Evolutionary conservation across 2,797 vertebrate genomes (phyloP).

Genomic region (Xiphophorus birchmanni): DNA sequence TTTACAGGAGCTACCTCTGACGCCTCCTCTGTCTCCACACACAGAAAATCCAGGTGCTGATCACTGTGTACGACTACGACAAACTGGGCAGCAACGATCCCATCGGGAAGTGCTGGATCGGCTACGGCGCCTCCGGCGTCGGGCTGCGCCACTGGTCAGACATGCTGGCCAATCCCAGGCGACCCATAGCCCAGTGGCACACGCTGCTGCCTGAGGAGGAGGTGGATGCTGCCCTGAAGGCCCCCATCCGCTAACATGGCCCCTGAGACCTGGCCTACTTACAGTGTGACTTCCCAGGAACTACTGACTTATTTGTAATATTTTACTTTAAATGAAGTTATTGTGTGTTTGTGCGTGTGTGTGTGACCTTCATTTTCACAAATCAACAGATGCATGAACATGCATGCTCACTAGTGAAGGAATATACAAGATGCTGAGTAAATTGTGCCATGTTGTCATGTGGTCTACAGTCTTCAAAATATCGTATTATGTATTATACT

Average conservation of each 20-base stretch:
- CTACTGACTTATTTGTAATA: conserved; percentile 5
- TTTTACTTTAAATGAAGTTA: conserved; percentile 3
- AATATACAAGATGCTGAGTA: not conserved
- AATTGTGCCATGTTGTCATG: not conserved
- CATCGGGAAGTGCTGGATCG: conserved; percentile 90
- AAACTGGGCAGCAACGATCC: conserved; percentile 92
- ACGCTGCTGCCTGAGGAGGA: conserved; percentile 86
- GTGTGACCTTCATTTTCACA: conserved; percentile 1
- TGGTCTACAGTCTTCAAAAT: not conserved
- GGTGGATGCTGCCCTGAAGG: conserved; percentile 82
- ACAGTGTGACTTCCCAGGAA: not conserved
- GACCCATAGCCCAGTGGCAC: conserved; percentile 93
- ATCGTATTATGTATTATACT: not conserved
- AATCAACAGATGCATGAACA: not conserved
- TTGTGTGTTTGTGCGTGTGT: not conserved
- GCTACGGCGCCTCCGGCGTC: conserved; percentile 83
- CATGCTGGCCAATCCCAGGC: conserved; percentile 91
- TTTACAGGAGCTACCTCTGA: not conserved
- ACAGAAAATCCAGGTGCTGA: conserved; percentile 89
- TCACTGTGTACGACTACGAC: conserved; percentile 92
- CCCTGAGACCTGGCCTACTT: not conserved
- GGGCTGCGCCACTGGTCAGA: conserved; percentile 92
- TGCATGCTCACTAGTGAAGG: not conserved
- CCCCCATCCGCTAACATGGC: conserved; percentile 79
- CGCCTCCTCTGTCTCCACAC: not conserved